Evolutionary conservation across 2,888 invertebrate genomes (phyloP).

Genomic region (Sthenelais limicola): DNA sequence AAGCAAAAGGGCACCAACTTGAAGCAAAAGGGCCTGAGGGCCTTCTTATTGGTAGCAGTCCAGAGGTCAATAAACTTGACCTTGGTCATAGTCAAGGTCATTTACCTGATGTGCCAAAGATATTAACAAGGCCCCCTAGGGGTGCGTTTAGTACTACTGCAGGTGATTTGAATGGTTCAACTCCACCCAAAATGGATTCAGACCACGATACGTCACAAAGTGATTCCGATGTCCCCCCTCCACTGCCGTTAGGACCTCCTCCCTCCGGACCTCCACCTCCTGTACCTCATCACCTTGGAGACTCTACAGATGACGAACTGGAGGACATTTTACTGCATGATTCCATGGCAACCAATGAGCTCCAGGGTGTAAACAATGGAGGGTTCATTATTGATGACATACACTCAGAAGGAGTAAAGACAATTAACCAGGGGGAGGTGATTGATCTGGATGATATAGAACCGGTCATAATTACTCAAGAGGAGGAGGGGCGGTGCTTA

Average conservation of each 20-base stretch:
- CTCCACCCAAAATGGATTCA: background rate
- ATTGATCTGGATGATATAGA: too few species aligned
- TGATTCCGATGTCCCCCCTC: background rate
- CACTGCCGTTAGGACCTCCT: slow-evolving; percentile 39
- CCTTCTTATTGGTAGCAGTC: background rate
- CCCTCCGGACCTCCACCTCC: slow-evolving; percentile 19
- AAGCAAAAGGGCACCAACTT: too few species aligned
- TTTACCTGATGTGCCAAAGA: background rate
- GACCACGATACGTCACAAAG: background rate
- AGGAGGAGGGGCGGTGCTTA: too few species aligned
- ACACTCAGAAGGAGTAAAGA: too few species aligned
- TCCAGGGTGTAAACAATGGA: too few species aligned
- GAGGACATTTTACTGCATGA: too few species aligned
- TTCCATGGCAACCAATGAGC: too few species aligned
- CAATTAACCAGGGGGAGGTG: too few species aligned
- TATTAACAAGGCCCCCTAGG: background rate
- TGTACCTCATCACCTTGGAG: background rate
- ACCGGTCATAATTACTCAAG: too few species aligned
- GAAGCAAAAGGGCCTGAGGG: too few species aligned
- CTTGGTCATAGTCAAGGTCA: background rate
- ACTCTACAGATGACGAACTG: slow-evolving; percentile 22
- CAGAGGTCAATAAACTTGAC: background rate
- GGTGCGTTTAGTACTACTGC: background rate
- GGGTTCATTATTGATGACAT: too few species aligned
- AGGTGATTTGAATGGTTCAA: background rate